Evolutionary conservation across 2,797 vertebrate species (phyloP), one percentile per base, ranked within the genome.

Genomic region (Sylvia borin): DNA sequence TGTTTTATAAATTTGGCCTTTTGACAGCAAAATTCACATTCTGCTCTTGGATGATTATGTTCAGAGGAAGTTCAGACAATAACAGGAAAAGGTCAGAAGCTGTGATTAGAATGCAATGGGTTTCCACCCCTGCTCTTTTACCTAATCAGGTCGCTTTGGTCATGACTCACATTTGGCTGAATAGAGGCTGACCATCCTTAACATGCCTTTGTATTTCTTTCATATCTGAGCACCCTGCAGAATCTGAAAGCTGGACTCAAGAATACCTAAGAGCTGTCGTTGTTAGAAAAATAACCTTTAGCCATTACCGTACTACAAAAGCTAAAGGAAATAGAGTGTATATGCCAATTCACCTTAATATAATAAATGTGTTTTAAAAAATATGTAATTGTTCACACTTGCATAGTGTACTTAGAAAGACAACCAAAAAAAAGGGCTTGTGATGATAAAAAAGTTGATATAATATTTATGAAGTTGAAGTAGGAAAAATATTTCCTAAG

Each of bases 11-110:
- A 79, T 92, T 81, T 95, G 95, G 90, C 96, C 80, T 93, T 93
- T 85, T 93, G 96, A 96, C 96, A 95, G 92, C 64, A 92, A 91
- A 93, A 91, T 84, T 92, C 79, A 53, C 79, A 90, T 91, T 90
- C 55, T 92, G 76, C 57, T 88, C 85, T 67, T 79, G 87, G 60
- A 84, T 73, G 76, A 88, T 79, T 82, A 54, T 25, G 47, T 70
- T 70, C 82, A 67, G 88, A 95, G 79, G 73, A 93, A 96, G 90
- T 85, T 88, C 92, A 90, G 64, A 92, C 66, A 92, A 45, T 70
- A 78, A 91, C 0, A 0, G 48, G 67, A 73, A 84, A 66, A 81
- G 92, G 83, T 84, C 91, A 84, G 82, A 73, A 81, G 61, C 71
- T 1, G 31, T 61, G 85, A 91, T 86, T 73, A 73, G 76, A 86